Conservation (phyloP, 2,113 vertebrate species). For the Solea solea region DNA sequence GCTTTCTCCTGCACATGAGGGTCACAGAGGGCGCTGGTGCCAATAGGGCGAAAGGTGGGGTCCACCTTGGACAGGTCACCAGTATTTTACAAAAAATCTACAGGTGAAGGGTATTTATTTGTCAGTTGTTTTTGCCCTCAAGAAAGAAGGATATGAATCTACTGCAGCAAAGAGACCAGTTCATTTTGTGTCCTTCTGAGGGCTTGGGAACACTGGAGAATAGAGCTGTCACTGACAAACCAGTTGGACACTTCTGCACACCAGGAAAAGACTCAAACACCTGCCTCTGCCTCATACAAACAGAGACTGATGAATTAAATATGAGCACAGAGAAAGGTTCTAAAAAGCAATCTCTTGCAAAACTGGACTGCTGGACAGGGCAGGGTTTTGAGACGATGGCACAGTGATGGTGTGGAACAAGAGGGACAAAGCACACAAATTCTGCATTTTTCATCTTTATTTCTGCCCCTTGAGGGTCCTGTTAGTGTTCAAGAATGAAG, state of each 20-base stretch:
- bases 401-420: not conserved
- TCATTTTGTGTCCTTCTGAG: slow-evolving; percentile 24
- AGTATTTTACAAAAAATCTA: slow-evolving; percentile 9
- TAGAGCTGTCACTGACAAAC: slow-evolving; percentile 57
- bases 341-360: slow-evolving; percentile 42
- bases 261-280: slow-evolving; percentile 43
- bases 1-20: too few relatives aligned
- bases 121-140: slow-evolving; percentile 22
- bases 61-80: not conserved
- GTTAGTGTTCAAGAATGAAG: too few relatives aligned
- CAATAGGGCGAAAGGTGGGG: too few relatives aligned
- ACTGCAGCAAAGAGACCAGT: slow-evolving; percentile 4
- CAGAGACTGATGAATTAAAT: slow-evolving; percentile 53
- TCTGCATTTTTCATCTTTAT: slow-evolving; percentile 5
- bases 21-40: too few relatives aligned
- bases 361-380: slow-evolving; percentile 9
- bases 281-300: slow-evolving; percentile 43
- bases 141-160: slow-evolving; percentile 26
- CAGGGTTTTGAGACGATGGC: not conserved
- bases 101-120: slow-evolving; percentile 25
- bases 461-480: slow-evolving; percentile 1
- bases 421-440: not conserved
- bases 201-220: slow-evolving; percentile 35
- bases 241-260: slow-evolving; percentile 40
- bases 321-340: slow-evolving; percentile 42